phyloP scores from a whole-genome alignment of 2,888 invertebrate genomes.

The Eristalis pertinax region DNA sequence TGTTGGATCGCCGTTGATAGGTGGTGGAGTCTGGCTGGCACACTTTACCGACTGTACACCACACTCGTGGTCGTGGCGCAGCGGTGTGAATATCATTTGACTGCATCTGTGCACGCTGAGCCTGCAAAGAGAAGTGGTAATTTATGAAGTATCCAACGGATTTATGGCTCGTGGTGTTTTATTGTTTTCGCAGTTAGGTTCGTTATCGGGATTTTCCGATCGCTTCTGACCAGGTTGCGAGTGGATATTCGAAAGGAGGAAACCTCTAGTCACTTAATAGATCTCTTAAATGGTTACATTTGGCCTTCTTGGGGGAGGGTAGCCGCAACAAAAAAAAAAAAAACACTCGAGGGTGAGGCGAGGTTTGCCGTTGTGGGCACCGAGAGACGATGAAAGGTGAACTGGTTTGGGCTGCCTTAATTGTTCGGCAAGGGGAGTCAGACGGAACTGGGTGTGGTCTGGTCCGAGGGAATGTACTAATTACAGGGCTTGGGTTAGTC shows the following conservation, averaged over 20 bases:
- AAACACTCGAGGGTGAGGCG: background rate
- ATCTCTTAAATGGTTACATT: background rate
- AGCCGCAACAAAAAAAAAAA: no score
- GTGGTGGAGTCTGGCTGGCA: slow-evolving; percentile 33
- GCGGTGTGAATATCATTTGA: slow-evolving; percentile 69
- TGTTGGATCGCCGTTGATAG: slow-evolving; percentile 51
- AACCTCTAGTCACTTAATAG: slow-evolving; percentile 20
- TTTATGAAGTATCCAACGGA: slow-evolving; percentile 72
- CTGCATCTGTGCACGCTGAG: slow-evolving; percentile 68
- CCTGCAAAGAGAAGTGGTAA: slow-evolving; percentile 38
- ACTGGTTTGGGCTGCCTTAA: background rate
- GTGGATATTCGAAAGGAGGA: slow-evolving; percentile 66
- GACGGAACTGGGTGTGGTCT: no score
- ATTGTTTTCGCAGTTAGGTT: slow-evolving; percentile 70
- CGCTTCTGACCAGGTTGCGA: slow-evolving; percentile 59
- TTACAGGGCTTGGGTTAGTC: no score
- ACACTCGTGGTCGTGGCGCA: slow-evolving; percentile 33
- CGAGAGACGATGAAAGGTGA: background rate
- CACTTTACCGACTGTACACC: slow-evolving; percentile 30
- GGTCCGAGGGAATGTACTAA: no score
- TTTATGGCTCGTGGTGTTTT: slow-evolving; percentile 70
- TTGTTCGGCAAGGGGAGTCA: background rate
- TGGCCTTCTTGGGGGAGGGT: no score
- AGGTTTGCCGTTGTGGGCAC: background rate
- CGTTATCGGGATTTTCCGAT: slow-evolving; percentile 60